Base-by-base conservation (phyloP, 2,888 invertebrate genomes). In the Pseudococcus jackbeardsleyi region DNA sequence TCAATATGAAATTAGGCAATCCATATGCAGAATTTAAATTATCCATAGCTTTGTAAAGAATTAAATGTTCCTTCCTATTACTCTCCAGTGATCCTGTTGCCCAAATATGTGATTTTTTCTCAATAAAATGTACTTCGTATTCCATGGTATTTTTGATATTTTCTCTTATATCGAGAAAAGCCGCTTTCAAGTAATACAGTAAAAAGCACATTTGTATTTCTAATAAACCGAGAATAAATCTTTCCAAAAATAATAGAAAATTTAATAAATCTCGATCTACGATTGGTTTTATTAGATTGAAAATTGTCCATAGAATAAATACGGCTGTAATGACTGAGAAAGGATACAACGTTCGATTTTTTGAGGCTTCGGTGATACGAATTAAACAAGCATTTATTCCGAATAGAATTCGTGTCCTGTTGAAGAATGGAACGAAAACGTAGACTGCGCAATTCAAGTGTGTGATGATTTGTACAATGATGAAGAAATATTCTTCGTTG, bases 161-260 rank as follows among this genome's bases (percentile, higher is more conserved):
- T 85, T 59, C 85, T 33, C 33, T 85, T 8, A 85, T 64, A 48
- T 85, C 19, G 26, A 19, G 6, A 8, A 85, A n/a, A 8, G 59
- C 39, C 6, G 0, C 39, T 59, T 33, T 64, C n/a, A 85, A 6
- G 11, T 19, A 19, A 19, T 64, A 64, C 39, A 85, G 39, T 15
- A 85, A 59, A 9, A 85, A 64, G 12, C 85, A 85, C 39, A 85
- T 39, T 26, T 85, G 85, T 7, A 64, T 12, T 39, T 85, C 85
- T 8, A 64, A 42, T 33, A 85, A 64, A 9, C 64, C 85, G 0
- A 85, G 12, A n/a, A 85, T 64, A 9, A 59, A 64, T 42, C 42
- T 59, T 64, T 85, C 85, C 4, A 39, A n/a, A 19, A 39, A 85
- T 7, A 85, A 39, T 17, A 59, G 39, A 39, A 64, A 46, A 3